Evolutionary conservation across 1,140 invertebrate genomes (phyloP).

Genomic region (Lamellibrachia luymesi): DNA sequence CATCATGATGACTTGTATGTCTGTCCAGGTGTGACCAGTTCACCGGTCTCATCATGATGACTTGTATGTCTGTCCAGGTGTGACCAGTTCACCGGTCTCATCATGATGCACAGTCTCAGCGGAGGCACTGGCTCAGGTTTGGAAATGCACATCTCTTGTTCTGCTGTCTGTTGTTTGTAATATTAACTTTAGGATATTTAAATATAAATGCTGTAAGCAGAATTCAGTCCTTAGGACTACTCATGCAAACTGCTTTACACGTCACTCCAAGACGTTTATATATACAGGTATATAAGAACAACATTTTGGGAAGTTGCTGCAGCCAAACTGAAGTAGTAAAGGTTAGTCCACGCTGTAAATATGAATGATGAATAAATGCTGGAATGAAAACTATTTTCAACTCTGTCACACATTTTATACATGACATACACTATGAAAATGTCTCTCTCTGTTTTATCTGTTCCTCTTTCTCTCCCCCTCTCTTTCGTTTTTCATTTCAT

Average conservation of each 20-base stretch:
- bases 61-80: neutral
- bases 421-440: neutral
- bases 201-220: neutral
- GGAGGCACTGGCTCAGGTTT: slow-evolving; percentile 51
- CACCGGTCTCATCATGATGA: neutral
- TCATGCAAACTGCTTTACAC: neutral
- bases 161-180: neutral
- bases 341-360: neutral
- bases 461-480: neutral
- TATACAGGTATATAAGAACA: neutral
- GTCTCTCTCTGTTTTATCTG: neutral
- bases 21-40: neutral
- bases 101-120: slow-evolving; percentile 50
- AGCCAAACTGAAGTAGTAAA: neutral
- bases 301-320: neutral
- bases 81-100: slow-evolving; percentile 30
- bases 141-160: neutral
- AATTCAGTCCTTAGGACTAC: neutral
- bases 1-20: neutral
- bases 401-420: neutral
- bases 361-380: neutral
- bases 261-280: neutral
- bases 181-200: neutral
- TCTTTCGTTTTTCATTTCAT: neutral
- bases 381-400: neutral